These are phyloP conservation scores for Aporophyla lueneburgensis DNA, from an alignment of 2,888 invertebrate genomes.

Conservation along the genomic window DNA sequence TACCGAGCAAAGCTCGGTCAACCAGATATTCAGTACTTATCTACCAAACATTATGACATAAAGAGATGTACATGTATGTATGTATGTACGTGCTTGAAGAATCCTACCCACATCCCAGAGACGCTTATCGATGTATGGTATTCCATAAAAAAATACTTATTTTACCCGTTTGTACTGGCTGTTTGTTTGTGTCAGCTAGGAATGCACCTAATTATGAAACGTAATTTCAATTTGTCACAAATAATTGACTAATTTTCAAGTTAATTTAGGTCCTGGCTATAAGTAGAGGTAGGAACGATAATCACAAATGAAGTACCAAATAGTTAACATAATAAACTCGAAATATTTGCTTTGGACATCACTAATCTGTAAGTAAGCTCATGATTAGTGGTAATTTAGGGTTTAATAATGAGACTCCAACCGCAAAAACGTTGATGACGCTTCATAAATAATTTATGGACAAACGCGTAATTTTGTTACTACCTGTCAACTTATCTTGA, in stretches of 20 bases:
- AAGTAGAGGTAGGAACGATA: slow-evolving; percentile 1
- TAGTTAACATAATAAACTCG: slow-evolving; percentile 6
- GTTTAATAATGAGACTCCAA: slow-evolving; percentile 37
- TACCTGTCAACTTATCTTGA: slow-evolving; percentile 28
- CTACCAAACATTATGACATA: neutral
- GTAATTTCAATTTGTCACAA: slow-evolving; percentile 2
- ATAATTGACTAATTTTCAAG: slow-evolving; percentile 17
- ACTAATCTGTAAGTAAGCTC: slow-evolving; percentile 16
- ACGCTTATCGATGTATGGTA: neutral
- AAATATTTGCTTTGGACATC: slow-evolving; percentile 41
- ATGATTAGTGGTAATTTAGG: slow-evolving; percentile 49
- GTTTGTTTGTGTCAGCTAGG: neutral
- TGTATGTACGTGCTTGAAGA: neutral
- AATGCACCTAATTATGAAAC: neutral
- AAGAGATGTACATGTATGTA: neutral
- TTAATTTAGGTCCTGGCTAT: slow-evolving; percentile 10
- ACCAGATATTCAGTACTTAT: neutral
- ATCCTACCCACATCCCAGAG: neutral
- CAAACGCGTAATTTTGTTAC: slow-evolving; percentile 33
- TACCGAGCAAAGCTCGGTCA: no score
- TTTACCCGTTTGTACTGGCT: neutral
- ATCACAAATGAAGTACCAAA: slow-evolving; percentile 29
- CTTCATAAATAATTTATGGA: slow-evolving; percentile 43
- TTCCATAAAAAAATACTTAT: neutral
- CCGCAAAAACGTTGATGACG: slow-evolving; percentile 60